phyloP scores from a whole-genome alignment of 2,797 vertebrate genomes.

The Pseudotriccus pelzelni region DNA sequence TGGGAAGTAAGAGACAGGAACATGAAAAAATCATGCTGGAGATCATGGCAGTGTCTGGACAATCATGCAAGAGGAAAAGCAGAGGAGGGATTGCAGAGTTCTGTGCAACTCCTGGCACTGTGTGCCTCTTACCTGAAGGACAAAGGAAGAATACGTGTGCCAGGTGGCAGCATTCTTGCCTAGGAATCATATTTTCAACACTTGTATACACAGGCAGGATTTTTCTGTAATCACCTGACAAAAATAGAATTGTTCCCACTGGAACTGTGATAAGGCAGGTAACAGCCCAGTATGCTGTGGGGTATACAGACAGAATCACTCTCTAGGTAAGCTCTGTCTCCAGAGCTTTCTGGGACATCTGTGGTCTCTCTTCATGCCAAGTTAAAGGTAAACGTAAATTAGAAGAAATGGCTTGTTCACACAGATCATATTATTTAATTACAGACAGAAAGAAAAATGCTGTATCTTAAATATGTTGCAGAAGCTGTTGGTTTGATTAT shows the following conservation, averaged over 20 bases:
- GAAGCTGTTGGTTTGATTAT: not conserved
- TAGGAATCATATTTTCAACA: not conserved
- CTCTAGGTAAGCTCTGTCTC: not conserved
- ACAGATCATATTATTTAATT: not conserved
- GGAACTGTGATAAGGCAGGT: not conserved
- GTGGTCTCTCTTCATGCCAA: not conserved
- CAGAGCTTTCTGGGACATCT: not conserved
- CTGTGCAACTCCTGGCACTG: not conserved
- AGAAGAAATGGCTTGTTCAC: not conserved
- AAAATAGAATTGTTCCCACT: not conserved
- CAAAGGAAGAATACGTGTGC: not conserved
- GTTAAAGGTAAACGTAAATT: not conserved
- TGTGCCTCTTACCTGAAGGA: not conserved
- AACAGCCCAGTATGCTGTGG: not conserved
- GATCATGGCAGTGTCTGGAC: not conserved
- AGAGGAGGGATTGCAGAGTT: not conserved
- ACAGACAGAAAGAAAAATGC: not conserved
- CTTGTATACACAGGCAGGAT: not conserved
- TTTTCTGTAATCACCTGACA: not conserved
- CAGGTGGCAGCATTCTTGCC: not conserved
- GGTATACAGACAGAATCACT: not conserved
- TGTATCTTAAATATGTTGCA: not conserved
- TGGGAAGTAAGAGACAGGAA: not conserved
- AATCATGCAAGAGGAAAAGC: not conserved
- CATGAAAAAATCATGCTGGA: rapidly evolving